Percentiles rank a stretch among this genome's conserved stretches.
phyloP scores from a whole-genome alignment of 1,140 invertebrate species.

The silkworm (Bombyx mori) region ASM3026992v2 NC_085114.1:12200501-12201000 shows the following conservation, averaged over 20 bases:
- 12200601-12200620: too few species aligned
- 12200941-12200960: slow-evolving; percentile 11
- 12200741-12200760: slow-evolving; percentile 5
- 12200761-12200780: slow-evolving; percentile 6
- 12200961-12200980: slow-evolving; percentile 7
- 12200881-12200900: slow-evolving; percentile 5
- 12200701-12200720: too few species aligned
- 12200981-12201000: slow-evolving; percentile 14
- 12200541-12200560: too few species aligned
- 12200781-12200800: slow-evolving; percentile 1
- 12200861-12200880: slow-evolving; percentile 15
- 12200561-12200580: too few species aligned
- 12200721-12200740: slow-evolving; percentile 2
- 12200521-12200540: too few species aligned
- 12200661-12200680: too few species aligned
- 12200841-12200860: slow-evolving; percentile 7
- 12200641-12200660: too few species aligned
- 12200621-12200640: too few species aligned
- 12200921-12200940: slow-evolving; percentile 17
- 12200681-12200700: too few species aligned
- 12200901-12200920: too few species aligned
- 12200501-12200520: too few species aligned
- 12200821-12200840: neutral
- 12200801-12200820: slow-evolving; percentile 2
- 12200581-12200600: too few species aligned